These are phyloP conservation scores for Steinernema carpocapsae DNA, from an alignment of 2,888 invertebrate genomes.

Conservation along the genomic window DNA sequence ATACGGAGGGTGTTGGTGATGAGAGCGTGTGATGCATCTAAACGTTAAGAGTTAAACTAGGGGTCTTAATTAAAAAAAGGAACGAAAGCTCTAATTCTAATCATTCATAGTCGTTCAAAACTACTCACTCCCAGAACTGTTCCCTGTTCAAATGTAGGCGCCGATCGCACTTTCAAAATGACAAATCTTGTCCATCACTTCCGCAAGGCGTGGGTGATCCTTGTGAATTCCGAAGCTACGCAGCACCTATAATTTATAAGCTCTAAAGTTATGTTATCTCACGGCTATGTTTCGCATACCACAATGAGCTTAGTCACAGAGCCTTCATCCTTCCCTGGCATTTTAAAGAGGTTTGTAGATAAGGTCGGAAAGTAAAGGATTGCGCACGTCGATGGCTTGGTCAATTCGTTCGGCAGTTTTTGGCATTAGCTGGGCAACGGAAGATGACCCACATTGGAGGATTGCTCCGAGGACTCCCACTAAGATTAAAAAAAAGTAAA, in stretches of 20 bases:
- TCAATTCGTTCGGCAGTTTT: constrained; percentile 51
- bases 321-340: constrained; percentile 49
- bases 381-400: constrained; percentile 45
- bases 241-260: constrained; percentile 48
- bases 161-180: constrained; percentile 49
- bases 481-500: too few relatives aligned
- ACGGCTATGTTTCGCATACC: too few relatives aligned
- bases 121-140: constrained; percentile 64
- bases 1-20: constrained; percentile 62
- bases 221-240: constrained; percentile 48
- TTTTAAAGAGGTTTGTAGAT: constrained; percentile 58
- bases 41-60: too few relatives aligned
- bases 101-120: too few relatives aligned
- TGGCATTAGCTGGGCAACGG: constrained; percentile 52
- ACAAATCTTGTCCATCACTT: constrained; percentile 44
- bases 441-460: constrained; percentile 46
- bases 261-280: too few relatives aligned
- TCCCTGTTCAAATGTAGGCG: constrained; percentile 53
- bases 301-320: constrained; percentile 50
- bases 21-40: constrained; percentile 61
- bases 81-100: too few relatives aligned
- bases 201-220: constrained; percentile 48
- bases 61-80: too few relatives aligned
- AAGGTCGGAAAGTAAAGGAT: constrained; percentile 49
- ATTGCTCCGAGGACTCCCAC: constrained; percentile 55